Evolutionary conservation across 2,113 vertebrate species (phyloP).

Genomic region (Channa maculata): DNA sequence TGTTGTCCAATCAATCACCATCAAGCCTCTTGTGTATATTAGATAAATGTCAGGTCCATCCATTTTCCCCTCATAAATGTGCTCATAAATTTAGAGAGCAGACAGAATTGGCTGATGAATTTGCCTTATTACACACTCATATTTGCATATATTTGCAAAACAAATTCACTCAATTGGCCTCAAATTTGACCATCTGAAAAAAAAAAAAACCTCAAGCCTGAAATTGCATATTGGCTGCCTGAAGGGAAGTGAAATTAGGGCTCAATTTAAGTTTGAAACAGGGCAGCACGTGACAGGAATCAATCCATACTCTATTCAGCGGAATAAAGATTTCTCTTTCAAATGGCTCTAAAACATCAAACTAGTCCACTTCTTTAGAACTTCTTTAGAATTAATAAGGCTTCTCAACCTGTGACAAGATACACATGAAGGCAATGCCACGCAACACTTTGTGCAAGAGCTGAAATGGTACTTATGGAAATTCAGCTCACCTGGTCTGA

Average conservation of each 20-base stretch:
- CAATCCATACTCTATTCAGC: not conserved
- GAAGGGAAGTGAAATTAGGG: conserved; percentile 6
- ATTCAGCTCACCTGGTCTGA: no score
- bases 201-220: conserved; percentile 4
- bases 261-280: conserved; percentile 2
- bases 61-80: conserved; percentile 15
- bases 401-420: no score
- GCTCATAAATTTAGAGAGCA: conserved; percentile 12
- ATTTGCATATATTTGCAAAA: conserved; percentile 63
- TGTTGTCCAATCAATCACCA: conserved; percentile 49
- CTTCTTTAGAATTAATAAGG: no score
- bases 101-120: conserved; percentile 47
- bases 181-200: conserved; percentile 23
- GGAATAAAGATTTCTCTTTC: not conserved
- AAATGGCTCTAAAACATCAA: no score
- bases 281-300: not conserved
- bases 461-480: no score
- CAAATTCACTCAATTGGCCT: conserved; percentile 12
- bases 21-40: conserved; percentile 18
- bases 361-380: no score
- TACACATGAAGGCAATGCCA: no score
- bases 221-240: conserved; percentile 7
- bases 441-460: no score
- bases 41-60: conserved; percentile 36
- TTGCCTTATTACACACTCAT: conserved; percentile 14